A percentile compares a stretch with the other conserved stretches of the same genome.
phyloP scores from a whole-genome alignment of 2,888 invertebrate species.

The Hirtodrosophila confusa region DNA sequence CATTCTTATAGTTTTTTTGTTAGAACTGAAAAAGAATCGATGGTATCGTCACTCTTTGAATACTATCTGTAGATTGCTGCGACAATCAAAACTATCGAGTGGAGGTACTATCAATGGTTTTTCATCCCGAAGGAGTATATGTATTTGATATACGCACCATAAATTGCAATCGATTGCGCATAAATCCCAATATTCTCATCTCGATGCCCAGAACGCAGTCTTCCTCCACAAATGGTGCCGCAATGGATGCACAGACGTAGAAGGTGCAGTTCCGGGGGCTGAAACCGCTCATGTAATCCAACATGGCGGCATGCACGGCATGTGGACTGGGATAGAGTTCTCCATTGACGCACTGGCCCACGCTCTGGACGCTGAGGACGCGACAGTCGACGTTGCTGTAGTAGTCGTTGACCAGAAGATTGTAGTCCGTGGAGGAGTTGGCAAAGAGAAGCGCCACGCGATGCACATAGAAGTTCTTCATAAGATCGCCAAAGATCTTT shows the following conservation, averaged over 20 bases:
- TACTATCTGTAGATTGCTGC: too few species aligned
- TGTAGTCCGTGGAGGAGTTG: slow-evolving; percentile 69
- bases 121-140: too few species aligned
- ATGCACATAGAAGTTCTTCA: slow-evolving; percentile 75
- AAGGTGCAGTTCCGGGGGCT: slow-evolving; percentile 85
- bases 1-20: too few species aligned
- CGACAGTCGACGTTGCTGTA: slow-evolving; percentile 78
- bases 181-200: slow-evolving; percentile 84
- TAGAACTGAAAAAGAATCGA: too few species aligned
- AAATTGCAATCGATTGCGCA: slow-evolving; percentile 81
- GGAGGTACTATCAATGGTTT: too few species aligned
- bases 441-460: slow-evolving; percentile 81
- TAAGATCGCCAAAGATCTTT: slow-evolving; percentile 73
- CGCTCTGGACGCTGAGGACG: slow-evolving; percentile 60
- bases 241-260: slow-evolving; percentile 85
- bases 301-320: slow-evolving; percentile 51
- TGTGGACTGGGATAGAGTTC: slow-evolving; percentile 45
- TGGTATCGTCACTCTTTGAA: too few species aligned
- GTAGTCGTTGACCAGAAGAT: slow-evolving; percentile 80
- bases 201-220: slow-evolving; percentile 84
- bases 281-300: slow-evolving; percentile 53
- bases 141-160: slow-evolving; percentile 71
- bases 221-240: slow-evolving; percentile 85
- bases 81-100: too few species aligned
- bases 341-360: slow-evolving; percentile 76